Conservation (phyloP, 2,888 invertebrate genomes). For the Pammene fasciana region DNA sequence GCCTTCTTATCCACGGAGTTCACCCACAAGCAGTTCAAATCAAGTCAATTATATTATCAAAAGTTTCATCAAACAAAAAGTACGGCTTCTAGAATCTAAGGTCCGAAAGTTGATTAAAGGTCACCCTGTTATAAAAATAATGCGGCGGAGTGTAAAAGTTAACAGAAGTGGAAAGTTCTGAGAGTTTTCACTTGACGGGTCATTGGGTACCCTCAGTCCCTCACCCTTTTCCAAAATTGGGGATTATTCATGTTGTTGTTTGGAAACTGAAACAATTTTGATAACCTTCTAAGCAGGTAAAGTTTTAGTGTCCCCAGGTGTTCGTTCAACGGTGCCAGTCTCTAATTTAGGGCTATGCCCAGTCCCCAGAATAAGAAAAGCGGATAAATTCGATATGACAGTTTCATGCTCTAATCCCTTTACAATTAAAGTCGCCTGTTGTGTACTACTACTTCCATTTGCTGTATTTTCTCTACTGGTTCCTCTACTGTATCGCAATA, state of each 20-base stretch:
- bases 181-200: conserved; percentile 44
- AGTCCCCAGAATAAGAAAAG: too few relatives aligned
- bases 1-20: too few relatives aligned
- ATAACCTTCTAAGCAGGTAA: conserved; percentile 1
- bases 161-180: conserved; percentile 45
- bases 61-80: neutral
- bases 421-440: too few relatives aligned
- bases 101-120: conserved; percentile 31
- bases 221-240: conserved; percentile 4
- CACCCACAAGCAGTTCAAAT: neutral
- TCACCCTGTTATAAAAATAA: conserved; percentile 41
- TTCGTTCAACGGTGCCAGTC: too few relatives aligned
- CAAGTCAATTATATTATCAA: neutral
- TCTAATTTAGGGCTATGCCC: too few relatives aligned
- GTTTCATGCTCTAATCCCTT: too few relatives aligned
- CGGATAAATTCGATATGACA: too few relatives aligned
- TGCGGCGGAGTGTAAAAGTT: conserved; percentile 50
- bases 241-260: conserved; percentile 23
- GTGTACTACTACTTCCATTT: too few relatives aligned
- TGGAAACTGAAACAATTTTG: conserved; percentile 9
- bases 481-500: too few relatives aligned
- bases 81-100: neutral
- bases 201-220: conserved; percentile 25
- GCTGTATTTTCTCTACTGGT: too few relatives aligned
- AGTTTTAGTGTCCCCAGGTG: neutral